Base-by-base conservation (phyloP, 2,113 vertebrate genomes). In the Atherinomorus stipes region DNA sequence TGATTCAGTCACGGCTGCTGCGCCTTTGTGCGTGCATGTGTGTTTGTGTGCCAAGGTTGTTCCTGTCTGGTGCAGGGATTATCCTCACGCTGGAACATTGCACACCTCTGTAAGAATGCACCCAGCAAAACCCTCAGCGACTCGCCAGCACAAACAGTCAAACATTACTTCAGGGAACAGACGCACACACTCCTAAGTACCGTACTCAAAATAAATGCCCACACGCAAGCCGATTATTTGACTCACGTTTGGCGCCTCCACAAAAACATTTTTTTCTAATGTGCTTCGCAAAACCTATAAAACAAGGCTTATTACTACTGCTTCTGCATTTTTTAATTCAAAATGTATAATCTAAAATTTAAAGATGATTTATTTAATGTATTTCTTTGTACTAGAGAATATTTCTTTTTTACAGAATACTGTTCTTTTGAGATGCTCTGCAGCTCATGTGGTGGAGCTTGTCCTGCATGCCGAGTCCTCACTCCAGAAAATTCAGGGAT, bases 51-150 rank as follows among this genome's bases (percentile, higher is more conserved):
- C 78, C 80, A 77, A 70, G 64, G 75, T 78, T 85, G 78, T 88
- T 76, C 74, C 60, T 52, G 87, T 85, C 83, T 87, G 80, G 67
- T 38, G 60, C 22, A n/a, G 66, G 78, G 83, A 83, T 91, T 87
- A 90, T 88, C 85, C 76, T 72, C 63, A 15, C 53, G 47, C 65
- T 25, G 71, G 84, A 84, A 90, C 81, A 74, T 58, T 61, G 81
- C 31, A 80, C 76, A 64, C 66, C 25, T 21, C 61, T 70, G 69
- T 72, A 76, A 74, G 71, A 88, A 76, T 26, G 64, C 66, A 22
- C n/a, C 42, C 25, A 8, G 13, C 69, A 34, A 64, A 70, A 79
- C 61, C 60, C 53, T 56, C 18, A 26, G 50, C 10, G 1, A 28
- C 37, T 22, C 44, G 57, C 85, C 79, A 73, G 72, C 21, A 19